Conservation (phyloP, 1,140 invertebrate genomes). For the Rhynchophorus ferrugineus region DNA sequence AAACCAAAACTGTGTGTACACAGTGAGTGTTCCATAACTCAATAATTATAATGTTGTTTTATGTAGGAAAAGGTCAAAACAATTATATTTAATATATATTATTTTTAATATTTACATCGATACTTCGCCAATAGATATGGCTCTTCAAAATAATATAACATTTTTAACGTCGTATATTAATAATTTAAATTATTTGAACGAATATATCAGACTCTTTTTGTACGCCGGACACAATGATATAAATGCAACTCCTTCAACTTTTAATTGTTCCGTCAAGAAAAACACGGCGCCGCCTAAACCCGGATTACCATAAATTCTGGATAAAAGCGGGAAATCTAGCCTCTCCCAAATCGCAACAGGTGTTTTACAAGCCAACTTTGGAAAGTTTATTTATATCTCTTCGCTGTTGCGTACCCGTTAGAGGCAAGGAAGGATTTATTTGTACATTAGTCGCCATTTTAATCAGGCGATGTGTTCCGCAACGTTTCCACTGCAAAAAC, state of each 20-base stretch:
- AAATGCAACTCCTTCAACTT: slow-evolving; percentile 10
- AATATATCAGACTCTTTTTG: too few relatives aligned
- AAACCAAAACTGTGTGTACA: too few relatives aligned
- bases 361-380: slow-evolving; percentile 19
- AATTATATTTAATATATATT: too few relatives aligned
- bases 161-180: too few relatives aligned
- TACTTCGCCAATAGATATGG: too few relatives aligned
- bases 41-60: too few relatives aligned
- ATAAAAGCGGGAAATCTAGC: slow-evolving; percentile 16
- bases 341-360: slow-evolving; percentile 21
- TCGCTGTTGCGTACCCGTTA: slow-evolving; percentile 13
- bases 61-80: too few relatives aligned
- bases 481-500: not conserved
- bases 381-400: slow-evolving; percentile 15
- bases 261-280: slow-evolving; percentile 16
- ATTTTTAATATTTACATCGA: too few relatives aligned
- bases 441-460: slow-evolving; percentile 1
- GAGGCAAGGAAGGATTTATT: slow-evolving; percentile 19
- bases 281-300: slow-evolving; percentile 9
- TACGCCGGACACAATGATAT: too few relatives aligned
- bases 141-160: too few relatives aligned
- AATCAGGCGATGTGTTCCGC: not conserved
- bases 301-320: slow-evolving; percentile 18
- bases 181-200: too few relatives aligned
- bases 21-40: too few relatives aligned